These are phyloP conservation scores for Petrocephalus sullivani DNA, from an alignment of 2,797 vertebrate species.

Conservation along the genomic window DNA sequence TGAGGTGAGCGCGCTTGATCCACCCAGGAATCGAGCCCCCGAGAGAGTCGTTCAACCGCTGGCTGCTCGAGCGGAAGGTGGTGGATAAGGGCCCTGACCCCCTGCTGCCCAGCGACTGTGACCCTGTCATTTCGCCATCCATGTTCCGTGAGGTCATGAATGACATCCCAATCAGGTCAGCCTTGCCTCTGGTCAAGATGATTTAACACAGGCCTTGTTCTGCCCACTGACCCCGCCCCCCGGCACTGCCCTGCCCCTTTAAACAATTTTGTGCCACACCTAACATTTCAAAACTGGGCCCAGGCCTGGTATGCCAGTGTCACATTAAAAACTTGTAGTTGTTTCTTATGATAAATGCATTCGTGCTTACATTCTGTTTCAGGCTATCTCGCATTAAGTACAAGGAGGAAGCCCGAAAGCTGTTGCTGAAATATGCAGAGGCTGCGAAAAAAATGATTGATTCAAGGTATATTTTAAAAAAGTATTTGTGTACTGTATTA, in stretches of 20 bases:
- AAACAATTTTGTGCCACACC: neutral
- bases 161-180: constrained; percentile 94
- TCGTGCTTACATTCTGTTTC: constrained; percentile 19
- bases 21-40: constrained; percentile 86
- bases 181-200: neutral
- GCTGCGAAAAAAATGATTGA: constrained; percentile 95
- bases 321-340: neutral
- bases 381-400: constrained; percentile 97
- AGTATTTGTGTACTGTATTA: neutral
- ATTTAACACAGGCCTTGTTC: neutral
- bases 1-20: neutral
- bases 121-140: constrained; percentile 86
- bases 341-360: neutral
- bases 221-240: neutral
- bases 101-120: constrained; percentile 86
- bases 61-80: constrained; percentile 92
- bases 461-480: constrained; percentile 71
- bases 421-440: constrained; percentile 94
- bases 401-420: constrained; percentile 89
- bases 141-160: constrained; percentile 99
- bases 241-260: neutral
- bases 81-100: constrained; percentile 89
- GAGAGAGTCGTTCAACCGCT: constrained; percentile 93
- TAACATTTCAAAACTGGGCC: neutral
- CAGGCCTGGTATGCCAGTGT: neutral